These are phyloP conservation scores for Bungarus multicinctus DNA, from an alignment of 2,113 vertebrate species.

Conservation along the genomic window DNA sequence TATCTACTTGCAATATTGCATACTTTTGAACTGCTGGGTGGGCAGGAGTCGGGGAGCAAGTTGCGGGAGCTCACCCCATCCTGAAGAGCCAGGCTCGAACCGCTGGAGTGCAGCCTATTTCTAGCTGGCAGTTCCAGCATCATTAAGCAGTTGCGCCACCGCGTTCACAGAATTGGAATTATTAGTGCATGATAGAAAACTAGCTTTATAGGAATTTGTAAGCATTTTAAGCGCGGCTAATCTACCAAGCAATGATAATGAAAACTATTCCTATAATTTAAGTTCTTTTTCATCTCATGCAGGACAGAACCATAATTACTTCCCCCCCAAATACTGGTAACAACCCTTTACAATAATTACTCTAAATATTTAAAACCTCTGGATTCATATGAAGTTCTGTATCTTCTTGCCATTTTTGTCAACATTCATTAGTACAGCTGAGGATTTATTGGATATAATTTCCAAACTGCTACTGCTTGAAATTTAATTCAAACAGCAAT, in stretches of 20 bases:
- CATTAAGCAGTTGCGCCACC: neutral
- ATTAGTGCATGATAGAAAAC: neutral
- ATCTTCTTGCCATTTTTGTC: neutral
- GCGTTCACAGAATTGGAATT: neutral
- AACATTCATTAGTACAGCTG: neutral
- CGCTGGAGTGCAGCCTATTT: neutral
- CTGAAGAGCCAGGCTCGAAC: neutral
- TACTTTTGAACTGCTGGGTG: neutral
- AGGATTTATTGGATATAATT: neutral
- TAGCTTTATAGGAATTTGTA: neutral
- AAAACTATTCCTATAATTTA: neutral
- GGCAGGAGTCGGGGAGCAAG: neutral
- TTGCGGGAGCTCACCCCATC: neutral
- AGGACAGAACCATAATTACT: neutral
- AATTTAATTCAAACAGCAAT: neutral
- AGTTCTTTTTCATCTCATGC: neutral
- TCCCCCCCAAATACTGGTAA: neutral
- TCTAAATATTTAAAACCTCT: neutral
- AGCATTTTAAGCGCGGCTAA: neutral
- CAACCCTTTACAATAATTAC: neutral
- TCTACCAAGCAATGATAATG: neutral
- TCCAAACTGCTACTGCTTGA: neutral
- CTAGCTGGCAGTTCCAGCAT: neutral
- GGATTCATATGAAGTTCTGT: neutral
- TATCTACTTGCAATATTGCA: neutral